Evolutionary conservation across 2,797 vertebrate species (phyloP).

Genomic region (Melanogrammus aeglefinus): DNA sequence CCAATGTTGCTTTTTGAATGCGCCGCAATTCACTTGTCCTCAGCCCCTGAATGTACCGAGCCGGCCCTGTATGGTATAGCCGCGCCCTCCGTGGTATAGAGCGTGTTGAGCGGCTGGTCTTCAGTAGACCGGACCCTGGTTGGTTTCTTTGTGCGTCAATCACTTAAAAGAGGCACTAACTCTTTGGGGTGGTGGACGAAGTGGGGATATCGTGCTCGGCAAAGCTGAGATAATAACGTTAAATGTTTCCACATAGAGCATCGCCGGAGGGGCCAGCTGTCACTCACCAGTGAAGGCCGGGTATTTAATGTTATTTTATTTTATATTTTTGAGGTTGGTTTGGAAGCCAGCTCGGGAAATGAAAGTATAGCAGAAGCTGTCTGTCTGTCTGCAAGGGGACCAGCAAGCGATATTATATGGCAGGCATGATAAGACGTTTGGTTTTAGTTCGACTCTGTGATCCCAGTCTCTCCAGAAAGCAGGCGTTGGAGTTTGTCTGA

Average conservation of each 20-base stretch:
- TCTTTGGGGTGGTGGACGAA: neutral
- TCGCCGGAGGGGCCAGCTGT: slow-evolving; percentile 31
- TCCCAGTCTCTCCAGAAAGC: neutral
- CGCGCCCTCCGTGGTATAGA: neutral
- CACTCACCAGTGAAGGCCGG: slow-evolving; percentile 28
- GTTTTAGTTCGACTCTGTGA: neutral
- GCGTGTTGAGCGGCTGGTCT: no score
- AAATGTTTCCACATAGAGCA: slow-evolving; percentile 22
- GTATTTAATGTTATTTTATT: slow-evolving; percentile 4
- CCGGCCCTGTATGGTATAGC: neutral
- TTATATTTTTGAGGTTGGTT: neutral
- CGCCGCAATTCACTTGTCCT: no score
- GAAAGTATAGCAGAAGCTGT: neutral
- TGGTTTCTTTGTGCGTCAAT: neutral
- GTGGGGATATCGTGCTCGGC: neutral
- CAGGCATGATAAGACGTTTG: neutral
- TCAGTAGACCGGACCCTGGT: neutral
- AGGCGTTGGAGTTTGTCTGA: neutral
- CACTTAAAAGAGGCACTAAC: neutral
- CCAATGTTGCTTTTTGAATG: neutral
- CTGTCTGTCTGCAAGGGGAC: neutral
- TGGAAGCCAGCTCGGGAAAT: neutral
- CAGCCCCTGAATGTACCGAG: no score
- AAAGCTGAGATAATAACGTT: neutral
- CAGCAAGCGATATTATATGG: neutral